These are phyloP conservation scores for Pseudomyrmex dendroicus DNA, from an alignment of 1,140 invertebrate species.

Conservation along the genomic window DNA sequence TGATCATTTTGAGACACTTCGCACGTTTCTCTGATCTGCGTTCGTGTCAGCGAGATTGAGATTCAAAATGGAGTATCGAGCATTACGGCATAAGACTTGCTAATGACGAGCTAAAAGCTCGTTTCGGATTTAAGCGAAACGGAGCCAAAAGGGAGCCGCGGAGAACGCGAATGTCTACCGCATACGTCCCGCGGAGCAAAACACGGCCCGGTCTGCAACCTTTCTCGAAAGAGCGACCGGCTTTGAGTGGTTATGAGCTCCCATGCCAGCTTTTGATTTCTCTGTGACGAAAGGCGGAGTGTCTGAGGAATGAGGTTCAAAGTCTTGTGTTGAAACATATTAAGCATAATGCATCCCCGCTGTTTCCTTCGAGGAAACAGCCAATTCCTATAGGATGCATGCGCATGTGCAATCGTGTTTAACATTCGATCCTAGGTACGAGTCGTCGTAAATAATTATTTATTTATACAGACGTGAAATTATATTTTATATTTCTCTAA, in stretches of 20 bases:
- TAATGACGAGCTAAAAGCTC: slow-evolving; percentile 55
- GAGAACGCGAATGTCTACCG: slow-evolving; percentile 31
- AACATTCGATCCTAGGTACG: not conserved
- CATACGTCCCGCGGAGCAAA: slow-evolving; percentile 36
- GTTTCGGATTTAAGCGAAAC: slow-evolving; percentile 46
- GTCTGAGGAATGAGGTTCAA: slow-evolving; percentile 43
- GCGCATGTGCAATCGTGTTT: not conserved
- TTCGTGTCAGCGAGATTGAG: not conserved
- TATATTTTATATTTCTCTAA: no score
- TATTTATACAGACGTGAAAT: no score
- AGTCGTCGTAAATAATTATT: slow-evolving; percentile 1
- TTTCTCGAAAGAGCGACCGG: slow-evolving; percentile 31
- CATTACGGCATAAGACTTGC: slow-evolving; percentile 59
- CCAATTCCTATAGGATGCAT: not conserved
- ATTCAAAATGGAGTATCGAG: slow-evolving; percentile 45
- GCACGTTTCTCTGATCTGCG: slow-evolving; percentile 17
- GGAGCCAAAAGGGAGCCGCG: slow-evolving; percentile 33
- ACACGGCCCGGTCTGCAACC: slow-evolving; percentile 12
- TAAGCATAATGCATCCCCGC: slow-evolving; percentile 54
- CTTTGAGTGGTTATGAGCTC: slow-evolving; percentile 58
- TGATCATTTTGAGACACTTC: slow-evolving; percentile 15
- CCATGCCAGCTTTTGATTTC: slow-evolving; percentile 46
- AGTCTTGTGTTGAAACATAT: slow-evolving; percentile 48
- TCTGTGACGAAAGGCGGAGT: slow-evolving; percentile 15
- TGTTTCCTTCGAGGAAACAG: slow-evolving; percentile 14